phyloP scores from a whole-genome alignment of 2,797 vertebrate species.

The Phoxinus dragarum region DNA sequence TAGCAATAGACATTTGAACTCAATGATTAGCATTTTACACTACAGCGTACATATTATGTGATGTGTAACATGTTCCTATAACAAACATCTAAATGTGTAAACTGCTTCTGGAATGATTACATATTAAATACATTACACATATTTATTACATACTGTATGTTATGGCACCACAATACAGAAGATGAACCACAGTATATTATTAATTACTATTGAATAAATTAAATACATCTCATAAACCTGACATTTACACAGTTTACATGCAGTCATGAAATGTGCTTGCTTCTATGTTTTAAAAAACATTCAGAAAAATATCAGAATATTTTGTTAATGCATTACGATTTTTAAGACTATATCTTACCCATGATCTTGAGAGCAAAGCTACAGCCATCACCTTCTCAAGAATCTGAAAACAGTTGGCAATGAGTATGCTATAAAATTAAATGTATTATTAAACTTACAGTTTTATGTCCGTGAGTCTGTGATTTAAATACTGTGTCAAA shows the following conservation, averaged over 20 bases:
- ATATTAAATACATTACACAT: background rate
- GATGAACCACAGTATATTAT: background rate
- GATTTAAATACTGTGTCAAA: slow-evolving; percentile 15
- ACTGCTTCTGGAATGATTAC: background rate
- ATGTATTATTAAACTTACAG: background rate
- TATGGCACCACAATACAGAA: background rate
- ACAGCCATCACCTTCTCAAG: background rate
- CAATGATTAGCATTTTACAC: background rate
- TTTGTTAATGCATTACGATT: background rate
- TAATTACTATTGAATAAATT: background rate
- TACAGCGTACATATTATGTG: no score
- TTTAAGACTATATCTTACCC: background rate
- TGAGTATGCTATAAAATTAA: background rate
- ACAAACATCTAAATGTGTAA: background rate
- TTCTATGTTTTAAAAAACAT: background rate
- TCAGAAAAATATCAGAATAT: background rate
- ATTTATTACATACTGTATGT: no score
- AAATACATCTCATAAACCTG: background rate
- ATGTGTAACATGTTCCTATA: background rate
- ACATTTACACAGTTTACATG: background rate
- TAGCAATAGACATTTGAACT: background rate
- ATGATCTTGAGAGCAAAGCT: background rate
- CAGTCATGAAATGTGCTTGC: background rate
- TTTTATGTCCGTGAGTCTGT: slow-evolving; percentile 10
- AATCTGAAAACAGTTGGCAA: background rate